Conservation (phyloP, 2,888 invertebrate species). For the Epicampocera succincta region DNA sequence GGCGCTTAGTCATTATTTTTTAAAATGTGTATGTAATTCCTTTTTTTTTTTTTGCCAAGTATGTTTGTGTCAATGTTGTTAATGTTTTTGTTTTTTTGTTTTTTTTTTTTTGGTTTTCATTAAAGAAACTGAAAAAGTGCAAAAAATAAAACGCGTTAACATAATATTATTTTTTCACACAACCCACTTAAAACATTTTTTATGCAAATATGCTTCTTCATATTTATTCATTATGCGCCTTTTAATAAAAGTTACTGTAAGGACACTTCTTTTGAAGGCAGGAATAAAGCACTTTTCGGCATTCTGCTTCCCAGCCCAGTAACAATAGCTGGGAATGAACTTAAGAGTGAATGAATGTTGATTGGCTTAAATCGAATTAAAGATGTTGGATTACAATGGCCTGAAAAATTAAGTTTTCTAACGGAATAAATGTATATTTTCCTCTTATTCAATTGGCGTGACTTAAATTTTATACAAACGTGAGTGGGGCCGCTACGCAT, state of each 20-base stretch:
- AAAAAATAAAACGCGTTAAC: constrained; percentile 34
- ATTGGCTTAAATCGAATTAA: no score
- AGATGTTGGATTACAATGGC: no score
- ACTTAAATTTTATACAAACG: no score
- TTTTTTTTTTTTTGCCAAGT: not conserved
- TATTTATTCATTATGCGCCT: not conserved
- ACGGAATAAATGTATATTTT: no score
- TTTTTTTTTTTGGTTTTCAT: not conserved
- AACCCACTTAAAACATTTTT: constrained; percentile 18
- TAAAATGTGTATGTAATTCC: not conserved
- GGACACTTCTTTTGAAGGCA: not conserved
- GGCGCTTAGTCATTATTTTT: constrained; percentile 20
- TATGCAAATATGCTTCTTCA: constrained; percentile 17
- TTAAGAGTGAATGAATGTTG: no score
- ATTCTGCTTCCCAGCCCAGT: no score
- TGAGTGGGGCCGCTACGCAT: no score
- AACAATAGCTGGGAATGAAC: no score
- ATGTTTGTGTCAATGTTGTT: constrained; percentile 23
- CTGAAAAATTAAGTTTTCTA: no score
- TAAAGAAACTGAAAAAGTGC: constrained; percentile 1
- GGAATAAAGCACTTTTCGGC: no score
- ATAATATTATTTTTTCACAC: constrained; percentile 40
- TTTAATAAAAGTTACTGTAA: constrained; percentile 7
- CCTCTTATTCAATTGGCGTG: no score
- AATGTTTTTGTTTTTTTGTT: not conserved